Base-by-base conservation (phyloP, 92 coral and sea anemone genomes). In the Muricea muricata region DNA sequence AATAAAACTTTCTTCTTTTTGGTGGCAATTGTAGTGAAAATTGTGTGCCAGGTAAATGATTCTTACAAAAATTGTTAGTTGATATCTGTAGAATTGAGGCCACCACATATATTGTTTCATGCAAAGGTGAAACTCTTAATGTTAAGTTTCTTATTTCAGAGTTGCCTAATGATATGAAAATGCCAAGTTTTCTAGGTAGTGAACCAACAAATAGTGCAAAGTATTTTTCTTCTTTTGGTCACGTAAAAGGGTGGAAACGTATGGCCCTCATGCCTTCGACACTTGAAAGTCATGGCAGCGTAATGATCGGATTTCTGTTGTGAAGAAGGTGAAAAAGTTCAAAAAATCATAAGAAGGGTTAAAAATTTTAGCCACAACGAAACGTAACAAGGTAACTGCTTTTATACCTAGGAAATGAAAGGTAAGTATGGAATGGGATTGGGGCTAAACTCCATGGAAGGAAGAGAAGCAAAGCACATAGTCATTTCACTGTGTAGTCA, bases 341-440 rank as follows among this genome's bases (percentile, higher is more conserved):
- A 1, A 68, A 68, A 37, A 68, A 68, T 20, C 75, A 9, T 61
- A 33, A 3, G 60, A 34, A 2, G 1, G 37, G 48, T 35, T 10
- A 68, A 68, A 68, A 30, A 23, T 33, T 24, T 17, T n/a, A 7
- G 48, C 33, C 37, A 1, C 75, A 1, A 33, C 75, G 1, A 29
- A 34, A 14, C 26, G 75, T 4, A 23, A 24, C 8, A 68, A 2
- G 29, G 21, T 68, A n/a, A n/a, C n/a, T n/a, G n/a, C n/a, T 39
- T 46, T 37, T 79, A 82, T 39, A 63, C 65, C 31, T 40, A 73
- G 61, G 73, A 84, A 65, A 69, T 60, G 33, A 84, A 75, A 40
- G 45, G 45, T 35, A 73, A 73, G 57, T 73, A 84, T 42, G 75
- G 88, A 34, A 47, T 73, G 82, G 82, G 88, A 55, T 71, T 73